phyloP scores from a whole-genome alignment of 2,888 invertebrate genomes.

The Timandra comae region DNA sequence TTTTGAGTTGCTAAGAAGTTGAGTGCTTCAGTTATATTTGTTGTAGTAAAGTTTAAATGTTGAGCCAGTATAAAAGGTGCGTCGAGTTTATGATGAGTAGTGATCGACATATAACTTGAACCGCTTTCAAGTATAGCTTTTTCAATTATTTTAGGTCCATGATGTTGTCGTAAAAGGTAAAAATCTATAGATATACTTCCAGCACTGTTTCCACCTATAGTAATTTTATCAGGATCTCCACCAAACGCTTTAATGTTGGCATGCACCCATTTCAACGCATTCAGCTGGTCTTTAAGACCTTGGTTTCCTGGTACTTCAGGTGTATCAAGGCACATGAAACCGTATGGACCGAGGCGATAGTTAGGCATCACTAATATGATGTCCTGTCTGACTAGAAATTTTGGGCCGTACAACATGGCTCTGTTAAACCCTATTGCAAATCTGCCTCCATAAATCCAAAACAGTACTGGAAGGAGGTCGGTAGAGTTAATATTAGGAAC shows the following conservation, averaged over 20 bases:
- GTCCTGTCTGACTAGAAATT: constrained; percentile 35
- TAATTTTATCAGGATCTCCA: constrained; percentile 40
- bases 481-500: constrained; percentile 50
- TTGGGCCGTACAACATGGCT: constrained; percentile 29
- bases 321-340: constrained; percentile 47
- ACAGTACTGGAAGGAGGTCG: constrained; percentile 38
- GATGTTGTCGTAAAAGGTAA: constrained; percentile 33
- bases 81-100: constrained; percentile 17
- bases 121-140: constrained; percentile 39
- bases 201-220: constrained; percentile 44
- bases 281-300: constrained; percentile 45
- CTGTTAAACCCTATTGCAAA: constrained; percentile 32
- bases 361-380: constrained; percentile 37
- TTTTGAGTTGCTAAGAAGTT: constrained; percentile 25
- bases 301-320: constrained; percentile 50
- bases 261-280: constrained; percentile 42
- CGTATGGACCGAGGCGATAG: constrained; percentile 46
- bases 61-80: constrained; percentile 30
- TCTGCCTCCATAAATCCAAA: constrained; percentile 47
- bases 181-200: constrained; percentile 39
- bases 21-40: constrained; percentile 29
- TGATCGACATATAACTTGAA: constrained; percentile 18
- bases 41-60: constrained; percentile 26
- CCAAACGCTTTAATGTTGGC: constrained; percentile 46
- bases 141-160: no score